Evolutionary conservation across 2,797 vertebrate genomes (phyloP).

Genomic region (Acanthurus leucopareius): DNA sequence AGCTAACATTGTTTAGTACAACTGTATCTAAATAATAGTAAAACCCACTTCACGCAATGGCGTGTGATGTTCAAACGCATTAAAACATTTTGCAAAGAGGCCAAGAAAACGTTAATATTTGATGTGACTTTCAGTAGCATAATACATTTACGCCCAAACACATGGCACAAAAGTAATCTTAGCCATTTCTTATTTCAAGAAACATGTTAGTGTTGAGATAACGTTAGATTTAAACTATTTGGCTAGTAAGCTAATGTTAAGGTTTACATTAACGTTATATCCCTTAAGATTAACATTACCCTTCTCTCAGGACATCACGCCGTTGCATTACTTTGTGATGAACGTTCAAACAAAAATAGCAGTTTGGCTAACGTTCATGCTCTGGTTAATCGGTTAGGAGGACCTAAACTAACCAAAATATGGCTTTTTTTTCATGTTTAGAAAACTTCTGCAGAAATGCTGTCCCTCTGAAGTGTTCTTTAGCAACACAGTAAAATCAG

Average conservation of each 20-base stretch:
- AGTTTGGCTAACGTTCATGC: not conserved
- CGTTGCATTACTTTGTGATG: not conserved
- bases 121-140: not conserved
- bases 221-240: not conserved
- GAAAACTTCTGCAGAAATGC: no score
- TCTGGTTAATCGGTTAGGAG: fast-evolving
- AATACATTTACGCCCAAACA: not conserved
- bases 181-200: not conserved
- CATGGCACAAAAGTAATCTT: not conserved
- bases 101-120: not conserved
- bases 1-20: not conserved
- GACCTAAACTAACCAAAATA: no score
- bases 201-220: not conserved
- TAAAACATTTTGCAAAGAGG: not conserved
- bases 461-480: no score
- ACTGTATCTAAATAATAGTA: no score
- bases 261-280: not conserved
- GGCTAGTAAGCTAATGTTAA: not conserved
- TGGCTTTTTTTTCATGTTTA: no score
- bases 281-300: not conserved
- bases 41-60: not conserved
- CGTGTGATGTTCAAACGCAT: not conserved
- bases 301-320: not conserved
- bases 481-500: no score
- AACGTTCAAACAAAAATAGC: not conserved